phyloP scores from a whole-genome alignment of 2,113 vertebrate genomes.

The Nycticebus coucang region DNA sequence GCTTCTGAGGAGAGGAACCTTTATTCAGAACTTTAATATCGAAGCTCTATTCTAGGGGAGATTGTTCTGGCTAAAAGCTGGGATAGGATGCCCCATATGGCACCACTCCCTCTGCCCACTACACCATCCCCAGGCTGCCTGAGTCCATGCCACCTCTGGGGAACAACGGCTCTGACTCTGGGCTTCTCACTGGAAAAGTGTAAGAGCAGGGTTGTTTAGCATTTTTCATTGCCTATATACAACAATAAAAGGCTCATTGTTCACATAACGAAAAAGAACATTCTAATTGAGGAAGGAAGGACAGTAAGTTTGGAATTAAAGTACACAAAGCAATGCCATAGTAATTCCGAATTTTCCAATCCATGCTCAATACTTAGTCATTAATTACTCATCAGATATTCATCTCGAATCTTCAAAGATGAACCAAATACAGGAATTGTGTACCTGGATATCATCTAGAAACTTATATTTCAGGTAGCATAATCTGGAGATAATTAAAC shows the following conservation, averaged over 20 bases:
- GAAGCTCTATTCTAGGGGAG: not conserved
- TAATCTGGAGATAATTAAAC: not conserved
- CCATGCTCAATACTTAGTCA: not conserved
- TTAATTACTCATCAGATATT: not conserved
- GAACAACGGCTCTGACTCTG: not conserved
- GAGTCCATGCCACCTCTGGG: not conserved
- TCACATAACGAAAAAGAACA: not conserved
- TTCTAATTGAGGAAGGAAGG: not conserved
- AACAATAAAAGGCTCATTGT: not conserved
- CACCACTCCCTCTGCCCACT: not conserved
- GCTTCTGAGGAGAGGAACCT: not conserved
- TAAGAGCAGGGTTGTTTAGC: not conserved
- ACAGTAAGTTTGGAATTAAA: not conserved
- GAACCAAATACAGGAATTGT: not conserved
- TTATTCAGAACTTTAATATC: not conserved
- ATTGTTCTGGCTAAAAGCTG: not conserved
- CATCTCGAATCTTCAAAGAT: not conserved
- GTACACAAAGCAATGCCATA: not conserved
- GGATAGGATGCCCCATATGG: rapidly evolving
- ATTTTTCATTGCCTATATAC: not conserved
- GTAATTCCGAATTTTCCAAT: not conserved
- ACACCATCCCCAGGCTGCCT: not conserved
- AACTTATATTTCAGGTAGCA: not conserved
- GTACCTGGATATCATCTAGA: too few relatives aligned
- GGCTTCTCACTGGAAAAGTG: not conserved